A percentile compares a stretch with the other conserved stretches of the same genome.
Evolutionary conservation across 1,140 invertebrate genomes (phyloP).

Genomic region (Protaetia brevitarsis): DNA sequence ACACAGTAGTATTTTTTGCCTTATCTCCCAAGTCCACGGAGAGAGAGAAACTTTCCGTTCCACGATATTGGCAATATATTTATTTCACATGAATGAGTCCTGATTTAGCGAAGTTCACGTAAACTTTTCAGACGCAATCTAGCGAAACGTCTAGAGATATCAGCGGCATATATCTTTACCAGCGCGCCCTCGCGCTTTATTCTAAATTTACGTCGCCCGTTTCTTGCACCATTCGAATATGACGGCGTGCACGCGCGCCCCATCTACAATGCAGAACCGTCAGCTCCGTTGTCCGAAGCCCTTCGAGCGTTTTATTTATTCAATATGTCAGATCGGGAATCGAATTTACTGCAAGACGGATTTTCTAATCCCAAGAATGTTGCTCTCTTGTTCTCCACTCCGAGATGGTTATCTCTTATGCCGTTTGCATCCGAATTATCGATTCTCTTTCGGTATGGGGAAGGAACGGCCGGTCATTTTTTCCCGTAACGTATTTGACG

Average conservation of each 20-base stretch:
- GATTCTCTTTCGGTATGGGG: background rate
- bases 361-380: background rate
- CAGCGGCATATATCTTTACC: constrained; percentile 2
- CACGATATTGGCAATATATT: constrained; percentile 18
- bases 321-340: constrained; percentile 12
- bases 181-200: background rate
- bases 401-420: background rate
- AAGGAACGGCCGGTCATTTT: background rate
- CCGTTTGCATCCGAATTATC: constrained; percentile 3
- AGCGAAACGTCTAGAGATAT: constrained; percentile 16
- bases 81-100: constrained; percentile 18
- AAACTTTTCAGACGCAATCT: constrained; percentile 16
- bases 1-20: background rate
- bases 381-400: background rate
- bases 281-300: background rate
- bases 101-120: constrained; percentile 6
- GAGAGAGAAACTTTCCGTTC: constrained; percentile 6
- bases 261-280: too few relatives aligned
- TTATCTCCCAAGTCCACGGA: background rate
- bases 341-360: background rate
- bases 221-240: too few relatives aligned
- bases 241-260: too few relatives aligned
- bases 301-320: constrained; percentile 14
- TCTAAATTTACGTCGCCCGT: background rate
- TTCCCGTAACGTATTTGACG: constrained; percentile 9